Conservation (phyloP, 2,797 vertebrate genomes). For the Brachyalestes nurse region DNA sequence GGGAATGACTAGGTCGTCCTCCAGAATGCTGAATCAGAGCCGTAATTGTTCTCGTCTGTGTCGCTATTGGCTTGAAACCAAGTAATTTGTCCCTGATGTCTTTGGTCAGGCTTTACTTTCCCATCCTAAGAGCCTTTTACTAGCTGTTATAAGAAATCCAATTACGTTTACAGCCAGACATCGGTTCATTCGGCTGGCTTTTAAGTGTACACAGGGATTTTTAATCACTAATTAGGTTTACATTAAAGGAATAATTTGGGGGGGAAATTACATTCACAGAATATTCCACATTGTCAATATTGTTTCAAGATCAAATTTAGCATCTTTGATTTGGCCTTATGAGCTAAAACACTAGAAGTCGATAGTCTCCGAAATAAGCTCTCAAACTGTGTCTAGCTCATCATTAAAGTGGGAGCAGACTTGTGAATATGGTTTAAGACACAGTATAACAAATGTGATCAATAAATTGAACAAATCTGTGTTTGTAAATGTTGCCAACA, state of each 20-base stretch:
- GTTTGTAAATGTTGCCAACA: too few relatives aligned
- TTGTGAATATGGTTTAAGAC: too few relatives aligned
- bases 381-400: too few relatives aligned
- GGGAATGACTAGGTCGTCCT: background rate
- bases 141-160: background rate
- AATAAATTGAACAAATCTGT: too few relatives aligned
- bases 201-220: background rate
- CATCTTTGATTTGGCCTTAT: too few relatives aligned
- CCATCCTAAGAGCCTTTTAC: background rate
- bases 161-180: background rate
- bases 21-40: background rate
- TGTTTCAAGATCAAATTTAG: too few relatives aligned
- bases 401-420: too few relatives aligned
- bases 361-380: too few relatives aligned
- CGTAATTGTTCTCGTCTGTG: conserved; percentile 1
- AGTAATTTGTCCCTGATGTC: conserved; percentile 1
- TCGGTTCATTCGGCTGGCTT: background rate
- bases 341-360: too few relatives aligned
- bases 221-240: conserved; percentile 19
- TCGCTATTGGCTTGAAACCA: background rate
- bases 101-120: background rate
- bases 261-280: background rate
- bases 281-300: too few relatives aligned
- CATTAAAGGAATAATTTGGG: background rate
- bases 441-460: too few relatives aligned